Base-by-base conservation (phyloP, 2,113 vertebrate species). In the Etia nguti region DNA sequence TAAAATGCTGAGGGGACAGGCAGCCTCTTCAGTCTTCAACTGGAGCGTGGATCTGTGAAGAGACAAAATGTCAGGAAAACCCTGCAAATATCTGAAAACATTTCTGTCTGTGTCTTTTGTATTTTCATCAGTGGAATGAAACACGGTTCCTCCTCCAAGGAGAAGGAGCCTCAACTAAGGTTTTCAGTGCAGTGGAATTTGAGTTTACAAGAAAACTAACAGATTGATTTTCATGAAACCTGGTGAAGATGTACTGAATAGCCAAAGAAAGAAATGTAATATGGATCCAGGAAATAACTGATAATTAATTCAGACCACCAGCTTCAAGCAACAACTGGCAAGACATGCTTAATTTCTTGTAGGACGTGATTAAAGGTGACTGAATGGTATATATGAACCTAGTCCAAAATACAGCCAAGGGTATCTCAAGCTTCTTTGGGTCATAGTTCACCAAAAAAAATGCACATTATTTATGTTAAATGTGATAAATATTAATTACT, bases 41-140 rank as follows among this genome's bases (percentile, higher is more conserved):
- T 26, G 93, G 86, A 12, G 92, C 90, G 6, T 95, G 93, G 54
- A 95, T 93, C 95, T 95, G 89, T 80, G 34, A 93, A 89, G n/a
- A 84, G 3, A 91, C 20, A 77, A 65, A 85, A 80, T 60, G 70
- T 81, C 13, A 88, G 10, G 2, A 2, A 10, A 20, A 15, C 43
- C 10, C 13, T 55, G 22, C 26, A 88, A 62, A 41, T 77, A 77
- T 50, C 18, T 77, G 26, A 29, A 77, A 77, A 50, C 0, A 77
- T 52, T 34, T 50, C 24, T 18, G 41, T 73, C 13, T 29, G 15
- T 48, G 43, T 77, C 70, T 50, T 38, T 77, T 50, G 43, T 0
- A 77, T 31, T 77, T 77, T 77, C 4, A 75, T 77, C 0, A 75
- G 41, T 48, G 29, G 24, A 75, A 75, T 73, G 24, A 43, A 48